Evolutionary conservation across 2,797 vertebrate species (phyloP).

Genomic region (Somateria mollissima): DNA sequence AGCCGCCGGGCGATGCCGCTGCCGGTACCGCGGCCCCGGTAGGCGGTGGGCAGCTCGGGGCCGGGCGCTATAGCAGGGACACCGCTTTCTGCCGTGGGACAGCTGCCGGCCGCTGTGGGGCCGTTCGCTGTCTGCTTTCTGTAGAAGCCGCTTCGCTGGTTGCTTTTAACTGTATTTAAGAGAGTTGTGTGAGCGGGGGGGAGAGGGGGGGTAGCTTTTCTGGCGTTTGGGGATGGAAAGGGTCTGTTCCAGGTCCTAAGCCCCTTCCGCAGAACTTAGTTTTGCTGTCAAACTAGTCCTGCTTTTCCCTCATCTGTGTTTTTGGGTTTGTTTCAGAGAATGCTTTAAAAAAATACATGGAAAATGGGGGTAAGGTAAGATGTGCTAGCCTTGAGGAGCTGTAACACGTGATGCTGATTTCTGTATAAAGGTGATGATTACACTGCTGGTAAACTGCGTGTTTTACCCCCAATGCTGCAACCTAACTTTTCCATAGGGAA

Average conservation of each 20-base stretch:
- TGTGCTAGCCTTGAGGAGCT: neutral
- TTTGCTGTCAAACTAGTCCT: neutral
- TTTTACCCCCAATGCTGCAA: accelerated
- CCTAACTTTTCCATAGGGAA: accelerated
- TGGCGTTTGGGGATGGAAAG: too few species aligned
- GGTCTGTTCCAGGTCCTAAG: too few species aligned
- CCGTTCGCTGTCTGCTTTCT: neutral
- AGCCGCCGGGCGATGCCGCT: too few species aligned
- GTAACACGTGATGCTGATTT: accelerated
- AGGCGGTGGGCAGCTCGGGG: neutral
- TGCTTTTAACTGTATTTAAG: accelerated
- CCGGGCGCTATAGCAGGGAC: neutral
- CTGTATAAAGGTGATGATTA: accelerated
- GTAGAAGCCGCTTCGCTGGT: neutral
- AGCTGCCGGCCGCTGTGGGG: neutral
- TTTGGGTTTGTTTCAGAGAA: neutral
- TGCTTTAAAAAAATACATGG: neutral
- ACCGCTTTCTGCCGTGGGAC: neutral
- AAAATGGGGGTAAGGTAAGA: accelerated
- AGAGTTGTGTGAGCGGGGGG: neutral
- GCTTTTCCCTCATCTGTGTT: accelerated
- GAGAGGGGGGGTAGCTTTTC: neutral
- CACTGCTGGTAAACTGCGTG: neutral
- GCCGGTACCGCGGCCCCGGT: neutral
- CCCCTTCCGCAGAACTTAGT: too few species aligned